Percentiles rank a stretch among this genome's conserved stretches.
Conservation (phyloP, 2,797 vertebrate species). For the Eidolon dupreanum region DNA sequence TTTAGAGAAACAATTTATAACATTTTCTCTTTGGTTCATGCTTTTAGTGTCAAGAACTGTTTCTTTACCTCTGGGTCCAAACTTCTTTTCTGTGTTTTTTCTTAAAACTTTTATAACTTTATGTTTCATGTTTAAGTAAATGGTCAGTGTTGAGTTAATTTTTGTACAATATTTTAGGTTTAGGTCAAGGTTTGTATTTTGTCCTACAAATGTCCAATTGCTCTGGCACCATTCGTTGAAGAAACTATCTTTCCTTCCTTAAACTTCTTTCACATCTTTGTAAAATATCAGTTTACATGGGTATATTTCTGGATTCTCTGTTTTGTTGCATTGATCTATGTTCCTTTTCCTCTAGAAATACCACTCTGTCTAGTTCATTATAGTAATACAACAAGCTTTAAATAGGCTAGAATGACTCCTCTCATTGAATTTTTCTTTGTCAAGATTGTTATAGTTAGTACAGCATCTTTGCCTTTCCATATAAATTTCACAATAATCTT, state of each 20-base stretch:
- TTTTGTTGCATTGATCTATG: not conserved
- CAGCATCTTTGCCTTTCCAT: not conserved
- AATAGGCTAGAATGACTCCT: not conserved
- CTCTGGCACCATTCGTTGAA: not conserved
- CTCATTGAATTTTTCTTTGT: not conserved
- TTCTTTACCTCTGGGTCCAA: not conserved
- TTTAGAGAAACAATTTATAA: not conserved
- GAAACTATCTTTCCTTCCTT: not conserved
- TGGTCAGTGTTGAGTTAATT: not conserved
- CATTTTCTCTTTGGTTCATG: not conserved
- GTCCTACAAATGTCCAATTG: not conserved
- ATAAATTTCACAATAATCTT: not conserved
- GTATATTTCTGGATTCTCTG: not conserved
- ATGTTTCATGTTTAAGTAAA: not conserved
- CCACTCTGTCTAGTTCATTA: not conserved
- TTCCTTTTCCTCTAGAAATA: not conserved
- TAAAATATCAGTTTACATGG: not conserved
- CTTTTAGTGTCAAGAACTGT: not conserved
- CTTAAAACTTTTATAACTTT: not conserved
- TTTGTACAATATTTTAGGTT: not conserved
- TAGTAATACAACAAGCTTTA: not conserved
- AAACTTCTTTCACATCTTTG: not conserved
- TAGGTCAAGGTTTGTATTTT: not conserved
- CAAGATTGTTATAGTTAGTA: not conserved
- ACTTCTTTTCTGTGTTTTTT: not conserved